Base-by-base conservation (phyloP, 92 coral and sea anemone species). In the Virgularia gustaviana region DNA sequence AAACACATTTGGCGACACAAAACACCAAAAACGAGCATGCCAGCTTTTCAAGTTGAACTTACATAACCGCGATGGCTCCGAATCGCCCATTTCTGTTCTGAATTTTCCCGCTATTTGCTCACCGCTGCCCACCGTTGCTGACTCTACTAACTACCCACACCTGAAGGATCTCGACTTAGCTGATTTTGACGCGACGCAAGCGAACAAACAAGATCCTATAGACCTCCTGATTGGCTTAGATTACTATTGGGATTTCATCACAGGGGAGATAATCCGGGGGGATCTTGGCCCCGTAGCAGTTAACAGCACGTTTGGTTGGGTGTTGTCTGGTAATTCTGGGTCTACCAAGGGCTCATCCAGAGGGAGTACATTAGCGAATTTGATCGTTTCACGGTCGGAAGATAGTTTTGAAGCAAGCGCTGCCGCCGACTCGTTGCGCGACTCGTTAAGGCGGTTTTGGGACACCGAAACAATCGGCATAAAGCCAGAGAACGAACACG, bases 201-300 rank as follows among this genome's bases (percentile, higher is more conserved):
- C 13, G 20, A 16, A 20, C 6, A 31, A 25, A 8, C 60, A 18
- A 11, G 60, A 54, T 35, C 2, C 60, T 31, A 54, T 54, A 0
- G 60, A 54, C 30, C 32, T 54, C 30, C 60, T 54, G 30, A 35
- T 54, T 18, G 60, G 60, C 7, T 54, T 35, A 8, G 60, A 43
- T 43, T 43, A 43, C 4, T 5, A 43, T 43, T 43, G 51, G 51
- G 19, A 20, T 20, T 43, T 43, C 19, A 20, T 43, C 51, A 43
- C 51, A 16, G 5, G 30, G 30, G 60, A 54, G 30, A n/a, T n/a
- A 6, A 4, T 6, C 60, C 60, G 60, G 15, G 60, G 64, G 64
- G 64, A 57, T 13, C 35, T 24, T 25, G 64, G 64, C 19, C 64
- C 64, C 6, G 34, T 57, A 57, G 64, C 64, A 27, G 13, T 57